phyloP scores from a whole-genome alignment of 1,140 invertebrate genomes.

The Pseudoatta argentina region DNA sequence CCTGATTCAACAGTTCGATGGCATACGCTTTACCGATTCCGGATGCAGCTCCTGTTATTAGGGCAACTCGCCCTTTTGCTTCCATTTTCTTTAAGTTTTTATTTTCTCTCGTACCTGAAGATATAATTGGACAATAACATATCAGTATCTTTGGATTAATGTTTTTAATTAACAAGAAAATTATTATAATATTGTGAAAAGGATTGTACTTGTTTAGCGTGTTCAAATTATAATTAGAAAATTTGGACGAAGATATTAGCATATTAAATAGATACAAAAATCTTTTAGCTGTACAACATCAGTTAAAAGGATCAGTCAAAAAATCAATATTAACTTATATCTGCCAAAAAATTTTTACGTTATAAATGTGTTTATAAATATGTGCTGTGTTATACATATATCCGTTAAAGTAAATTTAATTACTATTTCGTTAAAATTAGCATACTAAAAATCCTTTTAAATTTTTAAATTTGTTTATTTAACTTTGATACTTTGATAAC shows the following conservation, averaged over 20 bases:
- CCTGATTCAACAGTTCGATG: conserved; percentile 90
- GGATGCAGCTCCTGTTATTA: conserved; percentile 91
- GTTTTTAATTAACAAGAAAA: not conserved
- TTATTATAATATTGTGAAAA: not conserved
- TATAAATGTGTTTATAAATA: too few relatives aligned
- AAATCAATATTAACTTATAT: too few relatives aligned
- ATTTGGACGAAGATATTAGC: not conserved
- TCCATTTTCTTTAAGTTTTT: conserved; percentile 76
- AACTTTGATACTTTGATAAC: too few relatives aligned
- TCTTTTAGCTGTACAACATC: too few relatives aligned
- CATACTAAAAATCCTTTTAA: too few relatives aligned
- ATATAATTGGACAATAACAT: not conserved
- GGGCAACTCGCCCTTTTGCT: conserved; percentile 89
- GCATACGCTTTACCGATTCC: conserved; percentile 91
- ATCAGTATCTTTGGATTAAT: not conserved
- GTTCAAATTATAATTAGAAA: not conserved
- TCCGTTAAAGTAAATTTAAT: too few relatives aligned
- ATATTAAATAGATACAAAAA: too few relatives aligned
- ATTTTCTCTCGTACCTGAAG: conserved; percentile 52
- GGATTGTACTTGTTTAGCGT: not conserved
- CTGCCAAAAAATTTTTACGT: too few relatives aligned
- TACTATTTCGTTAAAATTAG: too few relatives aligned
- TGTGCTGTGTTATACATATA: too few relatives aligned
- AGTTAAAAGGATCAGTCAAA: too few relatives aligned
- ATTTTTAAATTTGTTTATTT: too few relatives aligned